Percentiles rank a stretch among this genome's conserved stretches.
phyloP scores from a whole-genome alignment of 37 sponge, comb jelly and placozoan species.

The Halichondria panicea region DNA sequence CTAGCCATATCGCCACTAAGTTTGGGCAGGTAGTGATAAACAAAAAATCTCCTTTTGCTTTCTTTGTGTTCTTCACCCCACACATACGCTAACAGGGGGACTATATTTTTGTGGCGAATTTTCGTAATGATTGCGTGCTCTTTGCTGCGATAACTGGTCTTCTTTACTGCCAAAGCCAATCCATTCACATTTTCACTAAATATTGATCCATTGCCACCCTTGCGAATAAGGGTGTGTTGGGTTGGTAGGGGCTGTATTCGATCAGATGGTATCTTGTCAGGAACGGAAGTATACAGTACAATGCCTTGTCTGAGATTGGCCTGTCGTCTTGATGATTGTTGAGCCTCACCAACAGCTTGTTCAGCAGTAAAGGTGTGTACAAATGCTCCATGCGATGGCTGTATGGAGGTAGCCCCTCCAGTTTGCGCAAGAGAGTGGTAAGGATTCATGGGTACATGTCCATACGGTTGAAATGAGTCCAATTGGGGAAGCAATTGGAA shows the following conservation, averaged over 20 bases:
- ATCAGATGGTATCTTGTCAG: neutral
- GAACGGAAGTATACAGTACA: constrained; percentile 5
- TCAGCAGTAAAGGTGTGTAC: neutral
- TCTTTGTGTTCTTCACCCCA: constrained; percentile 40
- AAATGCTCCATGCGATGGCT: neutral
- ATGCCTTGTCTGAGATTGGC: neutral
- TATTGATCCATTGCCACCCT: constrained; percentile 44
- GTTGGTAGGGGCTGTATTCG: constrained; percentile 22
- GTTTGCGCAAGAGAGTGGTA: neutral
- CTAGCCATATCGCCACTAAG: constrained; percentile 30
- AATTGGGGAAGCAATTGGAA: neutral
- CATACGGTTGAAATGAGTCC: neutral
- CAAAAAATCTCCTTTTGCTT: constrained; percentile 21
- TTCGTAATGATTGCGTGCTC: constrained; percentile 28
- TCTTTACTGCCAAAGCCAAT: constrained; percentile 12
- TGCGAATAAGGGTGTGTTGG: constrained; percentile 8
- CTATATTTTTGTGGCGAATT: constrained; percentile 42
- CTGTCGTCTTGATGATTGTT: neutral
- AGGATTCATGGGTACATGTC: neutral
- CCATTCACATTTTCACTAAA: neutral
- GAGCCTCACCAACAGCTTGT: neutral
- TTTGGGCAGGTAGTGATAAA: constrained; percentile 53
- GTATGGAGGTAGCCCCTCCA: neutral
- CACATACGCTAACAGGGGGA: constrained; percentile 40
- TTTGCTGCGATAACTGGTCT: constrained; percentile 35